Base-by-base conservation (phyloP, 1,140 invertebrate species). In the Pomacea maculata region DNA sequence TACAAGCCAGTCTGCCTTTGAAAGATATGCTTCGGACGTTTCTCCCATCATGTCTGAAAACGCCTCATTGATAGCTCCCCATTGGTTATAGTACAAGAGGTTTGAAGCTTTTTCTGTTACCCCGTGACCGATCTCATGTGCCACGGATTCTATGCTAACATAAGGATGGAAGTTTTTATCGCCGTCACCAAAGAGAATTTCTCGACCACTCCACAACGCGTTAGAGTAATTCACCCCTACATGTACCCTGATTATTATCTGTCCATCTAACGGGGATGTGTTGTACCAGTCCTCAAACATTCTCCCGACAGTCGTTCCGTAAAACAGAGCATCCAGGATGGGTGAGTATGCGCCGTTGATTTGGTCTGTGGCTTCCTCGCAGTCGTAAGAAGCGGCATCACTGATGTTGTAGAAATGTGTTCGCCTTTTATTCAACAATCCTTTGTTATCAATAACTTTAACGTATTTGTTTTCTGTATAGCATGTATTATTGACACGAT, bases 21-120 rank as follows among this genome's bases (percentile, higher is more conserved):
- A 11, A 15, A 83, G 57, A 55, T 78, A 87, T 5, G 75, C 76
- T 74, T 87, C 84, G 6, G 79, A 67, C 5, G 81, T 81, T 73
- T 88, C 85, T 34, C 86, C 87, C n/a, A 79, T 79, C 4, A 88
- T 81, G 68, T 88, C 87, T 19, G 86, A 85, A 68, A 84, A 87
- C 3, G 87, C 80, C 82, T 88, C 87, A 65, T 84, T 81, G 15
- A 88, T 82, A 15, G 70, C 85, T 1, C 87, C 87, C 0, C 85
- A 85, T 61, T 87, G 83, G 12, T 78, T 78, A 21, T 25, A 57
- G 78, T 87, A 88, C 45, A 80, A 78, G 3, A 88, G 75, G 45
- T 78, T 29, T 5, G 86, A 84, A 71, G 85, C 75, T 5, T 74
- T 21, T 21, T 87, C 84, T 6, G 86, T 85, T 29, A 87, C 84